These are phyloP conservation scores for Trissoscelio sp. DNA, from an alignment of 2,888 invertebrate genomes.

Conservation along the genomic window DNA sequence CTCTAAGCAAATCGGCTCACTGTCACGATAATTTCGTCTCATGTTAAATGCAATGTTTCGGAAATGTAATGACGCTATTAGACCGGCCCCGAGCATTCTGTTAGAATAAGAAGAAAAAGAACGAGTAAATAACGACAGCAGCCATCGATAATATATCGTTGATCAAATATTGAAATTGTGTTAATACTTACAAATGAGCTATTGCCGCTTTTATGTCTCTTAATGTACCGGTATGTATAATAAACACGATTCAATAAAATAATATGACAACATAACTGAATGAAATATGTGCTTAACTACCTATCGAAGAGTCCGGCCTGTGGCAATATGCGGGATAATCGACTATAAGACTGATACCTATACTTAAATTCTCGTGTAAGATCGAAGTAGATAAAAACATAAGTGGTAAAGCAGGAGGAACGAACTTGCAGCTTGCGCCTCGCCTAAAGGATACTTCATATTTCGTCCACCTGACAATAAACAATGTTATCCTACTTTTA, in stretches of 20 bases:
- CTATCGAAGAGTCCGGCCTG: conserved; percentile 72
- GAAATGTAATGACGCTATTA: conserved; percentile 48
- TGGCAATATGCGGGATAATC: conserved; percentile 76
- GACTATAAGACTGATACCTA: conserved; percentile 75
- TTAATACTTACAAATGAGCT: conserved; percentile 39
- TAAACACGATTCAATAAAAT: conserved; percentile 58
- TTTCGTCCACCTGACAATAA: conserved; percentile 69
- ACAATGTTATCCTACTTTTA: conserved; percentile 54
- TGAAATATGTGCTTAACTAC: conserved; percentile 48
- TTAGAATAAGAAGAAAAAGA: not conserved
- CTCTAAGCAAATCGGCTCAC: conserved; percentile 61
- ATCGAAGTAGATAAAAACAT: conserved; percentile 77
- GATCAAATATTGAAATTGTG: conserved; percentile 30
- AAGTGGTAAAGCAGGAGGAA: conserved; percentile 74
- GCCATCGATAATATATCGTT: conserved; percentile 9
- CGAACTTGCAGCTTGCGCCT: conserved; percentile 76
- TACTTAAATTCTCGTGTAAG: conserved; percentile 79
- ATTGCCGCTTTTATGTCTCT: conserved; percentile 25
- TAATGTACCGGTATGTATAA: conserved; percentile 33
- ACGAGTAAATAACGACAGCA: not conserved
- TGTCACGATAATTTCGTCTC: conserved; percentile 56
- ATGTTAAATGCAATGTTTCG: conserved; percentile 42
- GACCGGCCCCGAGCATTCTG: not conserved
- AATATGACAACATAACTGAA: conserved; percentile 64
- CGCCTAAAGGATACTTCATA: conserved; percentile 68